Conservation (phyloP, 37 sponge, comb jelly and placozoan genomes). For the Crambe crambe region DNA sequence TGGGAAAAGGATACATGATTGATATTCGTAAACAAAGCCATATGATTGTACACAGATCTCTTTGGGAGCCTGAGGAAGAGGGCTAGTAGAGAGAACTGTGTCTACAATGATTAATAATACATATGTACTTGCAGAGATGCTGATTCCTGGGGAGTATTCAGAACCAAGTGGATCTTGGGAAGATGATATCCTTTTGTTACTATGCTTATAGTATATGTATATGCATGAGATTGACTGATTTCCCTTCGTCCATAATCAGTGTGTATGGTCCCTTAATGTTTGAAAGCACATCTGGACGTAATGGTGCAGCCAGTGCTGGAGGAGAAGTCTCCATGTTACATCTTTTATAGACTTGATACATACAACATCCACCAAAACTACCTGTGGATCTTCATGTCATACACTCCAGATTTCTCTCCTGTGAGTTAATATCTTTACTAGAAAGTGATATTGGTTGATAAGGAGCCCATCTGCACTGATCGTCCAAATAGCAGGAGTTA, state of each 20-base stretch:
- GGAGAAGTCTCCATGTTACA: constrained; percentile 82
- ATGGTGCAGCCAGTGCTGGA: constrained; percentile 62
- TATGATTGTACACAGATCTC: background rate
- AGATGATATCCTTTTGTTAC: constrained; percentile 63
- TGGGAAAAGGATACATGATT: background rate
- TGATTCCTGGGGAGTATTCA: constrained; percentile 18
- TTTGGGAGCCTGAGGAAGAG: too few relatives aligned
- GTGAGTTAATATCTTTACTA: constrained; percentile 52
- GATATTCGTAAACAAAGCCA: background rate
- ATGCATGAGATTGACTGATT: too few relatives aligned
- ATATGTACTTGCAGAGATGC: constrained; percentile 51
- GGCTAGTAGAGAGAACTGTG: too few relatives aligned
- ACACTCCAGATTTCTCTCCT: constrained; percentile 69
- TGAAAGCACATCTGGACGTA: constrained; percentile 78
- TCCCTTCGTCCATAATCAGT: too few relatives aligned
- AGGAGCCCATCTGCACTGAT: too few relatives aligned
- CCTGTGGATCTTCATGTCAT: constrained; percentile 85
- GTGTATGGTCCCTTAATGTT: too few relatives aligned
- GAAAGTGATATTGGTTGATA: too few relatives aligned
- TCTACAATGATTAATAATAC: too few relatives aligned
- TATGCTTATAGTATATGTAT: too few relatives aligned
- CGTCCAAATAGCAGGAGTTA: too few relatives aligned
- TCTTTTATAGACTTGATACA: constrained; percentile 89
- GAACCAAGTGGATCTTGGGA: constrained; percentile 60
- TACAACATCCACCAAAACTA: constrained; percentile 64